Base-by-base conservation (phyloP, 1,140 invertebrate species). In the Halyomorpha halys region DNA sequence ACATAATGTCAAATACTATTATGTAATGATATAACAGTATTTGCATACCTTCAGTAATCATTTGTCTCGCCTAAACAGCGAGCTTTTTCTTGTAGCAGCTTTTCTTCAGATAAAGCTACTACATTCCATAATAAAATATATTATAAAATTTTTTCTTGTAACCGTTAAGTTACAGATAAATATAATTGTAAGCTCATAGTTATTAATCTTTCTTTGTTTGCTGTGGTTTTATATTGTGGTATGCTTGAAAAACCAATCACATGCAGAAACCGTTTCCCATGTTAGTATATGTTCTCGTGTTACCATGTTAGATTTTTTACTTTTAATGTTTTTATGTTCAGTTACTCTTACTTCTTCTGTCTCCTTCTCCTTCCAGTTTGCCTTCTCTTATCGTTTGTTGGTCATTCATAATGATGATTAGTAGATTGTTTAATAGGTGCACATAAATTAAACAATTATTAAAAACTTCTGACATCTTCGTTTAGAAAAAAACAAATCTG, bases 1-100 rank as follows among this genome's bases (percentile, higher is more conserved):
- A 69, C 68, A 69, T 69, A 67, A 62, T 65, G 68, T 67, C 65
- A 56, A 65, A 69, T 69, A 69, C 68, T 69, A 69, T 69, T 69
- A 67, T 69, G 68, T 69, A 69, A 69, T 67, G 44, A 62, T 44
- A 63, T 45, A 59, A 63, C 60, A 63, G 61, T 63, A 66, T 63
- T 63, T 45, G 61, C 65, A 66, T 62, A 59, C 53, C 53, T 56
- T 56, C 53, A 56, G 53, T 56, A 56, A 56, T 56, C 53, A 56
- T 21, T 56, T 56, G 23, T 45, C 59, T 45, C 59, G 59, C 30
- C 44, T 30, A 61, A 61, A 19, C 49, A 39, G 59, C 59, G 30
- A 61, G 59, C 2, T 61, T 61, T 61, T 61, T 44, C 59, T 54
- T 54, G 39, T 63, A 30, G 47, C 23, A 49, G 47, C 25, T 53